A percentile compares a stretch with the other conserved stretches of the same genome.
These are phyloP conservation scores for Odontophorus gujanensis DNA, from an alignment of 2,113 vertebrate species.

Conservation along the genomic window DNA sequence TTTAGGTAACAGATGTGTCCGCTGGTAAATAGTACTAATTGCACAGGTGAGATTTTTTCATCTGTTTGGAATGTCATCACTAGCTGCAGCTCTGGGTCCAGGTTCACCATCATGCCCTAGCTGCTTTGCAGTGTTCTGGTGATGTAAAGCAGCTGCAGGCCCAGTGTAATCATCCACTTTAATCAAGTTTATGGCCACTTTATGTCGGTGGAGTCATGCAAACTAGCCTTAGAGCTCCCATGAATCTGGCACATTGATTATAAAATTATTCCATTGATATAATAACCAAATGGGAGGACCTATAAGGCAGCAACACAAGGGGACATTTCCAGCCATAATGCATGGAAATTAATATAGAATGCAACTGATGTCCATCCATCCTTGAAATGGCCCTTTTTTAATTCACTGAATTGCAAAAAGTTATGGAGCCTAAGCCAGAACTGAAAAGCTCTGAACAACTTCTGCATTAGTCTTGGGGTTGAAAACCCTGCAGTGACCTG, in stretches of 20 bases:
- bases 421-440: neutral
- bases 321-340: neutral
- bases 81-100: neutral
- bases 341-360: neutral
- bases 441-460: neutral
- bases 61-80: neutral
- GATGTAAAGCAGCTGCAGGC: conserved; percentile 13
- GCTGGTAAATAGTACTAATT: neutral
- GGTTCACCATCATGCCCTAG: neutral
- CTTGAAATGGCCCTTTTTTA: neutral
- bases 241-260: neutral
- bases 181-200: conserved; percentile 13
- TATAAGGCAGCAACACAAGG: neutral
- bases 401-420: neutral
- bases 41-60: neutral
- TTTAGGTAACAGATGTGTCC: neutral
- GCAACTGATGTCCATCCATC: neutral
- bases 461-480: neutral
- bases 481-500: neutral
- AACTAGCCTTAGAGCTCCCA: neutral
- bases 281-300: conserved; percentile 3
- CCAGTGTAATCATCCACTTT: conserved; percentile 4
- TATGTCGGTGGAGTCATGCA: neutral
- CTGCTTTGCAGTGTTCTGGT: neutral
- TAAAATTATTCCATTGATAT: neutral